A percentile compares a stretch with the other conserved stretches of the same genome.
These are phyloP conservation scores for Pandemis heparana DNA, from an alignment of 2,888 invertebrate species.

Conservation along the genomic window DNA sequence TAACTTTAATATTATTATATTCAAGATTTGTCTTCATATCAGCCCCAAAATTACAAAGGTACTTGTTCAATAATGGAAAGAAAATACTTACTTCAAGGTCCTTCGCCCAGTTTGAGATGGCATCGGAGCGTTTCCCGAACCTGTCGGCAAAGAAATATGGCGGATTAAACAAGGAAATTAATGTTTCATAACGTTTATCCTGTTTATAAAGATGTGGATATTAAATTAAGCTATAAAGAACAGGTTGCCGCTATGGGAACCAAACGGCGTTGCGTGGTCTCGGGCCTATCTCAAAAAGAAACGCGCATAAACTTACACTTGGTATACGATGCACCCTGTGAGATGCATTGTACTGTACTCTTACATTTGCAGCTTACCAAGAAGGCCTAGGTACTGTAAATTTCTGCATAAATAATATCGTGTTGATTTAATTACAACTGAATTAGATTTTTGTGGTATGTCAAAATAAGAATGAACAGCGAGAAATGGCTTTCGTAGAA, in stretches of 20 bases:
- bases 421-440: too few species aligned
- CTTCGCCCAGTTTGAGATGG: slow-evolving; percentile 79
- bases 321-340: too few species aligned
- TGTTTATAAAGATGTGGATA: neutral
- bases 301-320: too few species aligned
- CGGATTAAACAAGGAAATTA: neutral
- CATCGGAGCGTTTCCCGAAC: slow-evolving; percentile 79
- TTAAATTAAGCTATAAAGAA: neutral
- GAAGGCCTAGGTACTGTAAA: too few species aligned
- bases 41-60: neutral
- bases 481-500: too few species aligned
- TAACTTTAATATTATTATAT: neutral
- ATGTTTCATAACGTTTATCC: neutral
- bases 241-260: neutral
- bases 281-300: too few species aligned
- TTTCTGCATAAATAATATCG: too few species aligned
- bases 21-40: slow-evolving; percentile 6
- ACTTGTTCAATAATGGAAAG: slow-evolving; percentile 11
- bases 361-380: too few species aligned
- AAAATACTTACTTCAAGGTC: slow-evolving; percentile 72
- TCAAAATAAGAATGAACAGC: too few species aligned
- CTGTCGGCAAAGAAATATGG: slow-evolving; percentile 61
- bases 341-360: too few species aligned
- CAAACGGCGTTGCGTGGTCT: neutral
- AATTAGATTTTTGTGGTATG: too few species aligned